Evolutionary conservation across 1,140 invertebrate genomes (phyloP).

Genomic region (Fopius arisanus): DNA sequence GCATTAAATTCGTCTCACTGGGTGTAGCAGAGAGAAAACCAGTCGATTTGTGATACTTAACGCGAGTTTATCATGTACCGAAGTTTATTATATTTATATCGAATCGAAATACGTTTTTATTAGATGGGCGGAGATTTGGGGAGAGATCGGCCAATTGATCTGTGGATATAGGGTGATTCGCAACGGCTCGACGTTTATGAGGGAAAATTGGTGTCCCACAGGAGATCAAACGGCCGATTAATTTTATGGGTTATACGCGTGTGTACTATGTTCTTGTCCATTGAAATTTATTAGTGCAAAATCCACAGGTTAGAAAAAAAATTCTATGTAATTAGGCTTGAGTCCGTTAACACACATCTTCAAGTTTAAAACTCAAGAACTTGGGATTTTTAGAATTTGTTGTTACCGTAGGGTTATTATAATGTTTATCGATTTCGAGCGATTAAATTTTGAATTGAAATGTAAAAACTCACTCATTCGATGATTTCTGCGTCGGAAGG

Average conservation of each 20-base stretch:
- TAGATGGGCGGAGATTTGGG: background rate
- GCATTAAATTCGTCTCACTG: background rate
- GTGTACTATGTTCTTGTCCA: slow-evolving; percentile 9
- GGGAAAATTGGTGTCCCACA: slow-evolving; percentile 45
- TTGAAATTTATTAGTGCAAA: background rate
- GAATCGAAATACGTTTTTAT: background rate
- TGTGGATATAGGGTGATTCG: slow-evolving; percentile 27
- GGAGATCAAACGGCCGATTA: slow-evolving; percentile 47
- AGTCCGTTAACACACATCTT: too few species aligned
- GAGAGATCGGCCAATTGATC: slow-evolving; percentile 1
- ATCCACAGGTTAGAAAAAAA: background rate
- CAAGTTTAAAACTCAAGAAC: too few species aligned
- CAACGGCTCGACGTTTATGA: slow-evolving; percentile 26
- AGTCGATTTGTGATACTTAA: slow-evolving; percentile 5
- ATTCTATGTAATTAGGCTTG: background rate
- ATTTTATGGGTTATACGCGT: slow-evolving; percentile 23
- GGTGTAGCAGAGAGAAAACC: background rate
- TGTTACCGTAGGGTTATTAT: too few species aligned
- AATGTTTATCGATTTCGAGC: too few species aligned
- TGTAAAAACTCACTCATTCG: too few species aligned
- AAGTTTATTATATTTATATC: slow-evolving; percentile 25
- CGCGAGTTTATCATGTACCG: background rate
- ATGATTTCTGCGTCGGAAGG: too few species aligned
- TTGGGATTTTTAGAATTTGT: too few species aligned
- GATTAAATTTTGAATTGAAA: background rate